Base-by-base conservation (phyloP, 2,113 vertebrate species). In the Struthidea cinerea region DNA sequence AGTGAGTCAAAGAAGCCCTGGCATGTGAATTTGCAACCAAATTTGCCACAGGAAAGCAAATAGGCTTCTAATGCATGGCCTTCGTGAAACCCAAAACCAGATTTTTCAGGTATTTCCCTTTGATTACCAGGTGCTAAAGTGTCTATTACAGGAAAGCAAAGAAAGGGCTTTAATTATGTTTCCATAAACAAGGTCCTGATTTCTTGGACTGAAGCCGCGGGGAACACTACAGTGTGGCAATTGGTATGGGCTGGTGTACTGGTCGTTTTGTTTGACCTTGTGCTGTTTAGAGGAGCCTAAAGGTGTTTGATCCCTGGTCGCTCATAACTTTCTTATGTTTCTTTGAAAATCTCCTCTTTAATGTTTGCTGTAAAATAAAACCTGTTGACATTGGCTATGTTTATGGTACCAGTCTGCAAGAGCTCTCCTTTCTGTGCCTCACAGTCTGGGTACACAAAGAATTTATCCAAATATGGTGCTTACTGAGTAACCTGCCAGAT, bases 301-400 rank as follows among this genome's bases (percentile, higher is more conserved):
- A 87, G 59, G 84, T 91, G 84, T 93, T 89, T 65, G 88, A 92
- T 93, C 61, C 90, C 82, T 69, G 22, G 64, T 56, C 0, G 1
- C 50, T 89, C 79, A 55, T 91, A 74, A 59, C 27, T 96, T 90
- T 82, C 78, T 79, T 70, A 60, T 4, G 13, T 61, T 93, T 89
- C 74, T 95, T 96, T 90, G 91, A 96, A 87, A 88, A 83, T 52
- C 50, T 85, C 8, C 35, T 71, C 33, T 95, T 96, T 85, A 90
- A 52, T 77, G 50, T 73, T 69, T 59, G 27, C 59, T 73, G 33
- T 83, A 87, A 87, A 93, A 68, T 73, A 94, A 89, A 90, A n/a
- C 19, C 39, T 67, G 59, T 93, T 88, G 78, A 87, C 55, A 13
- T 52, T 47, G 73, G 52, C 61, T 77, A 4, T 4, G 1, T 81